Evolutionary conservation across 2,888 invertebrate genomes (phyloP).

Genomic region (Cerceris ruficornis): DNA sequence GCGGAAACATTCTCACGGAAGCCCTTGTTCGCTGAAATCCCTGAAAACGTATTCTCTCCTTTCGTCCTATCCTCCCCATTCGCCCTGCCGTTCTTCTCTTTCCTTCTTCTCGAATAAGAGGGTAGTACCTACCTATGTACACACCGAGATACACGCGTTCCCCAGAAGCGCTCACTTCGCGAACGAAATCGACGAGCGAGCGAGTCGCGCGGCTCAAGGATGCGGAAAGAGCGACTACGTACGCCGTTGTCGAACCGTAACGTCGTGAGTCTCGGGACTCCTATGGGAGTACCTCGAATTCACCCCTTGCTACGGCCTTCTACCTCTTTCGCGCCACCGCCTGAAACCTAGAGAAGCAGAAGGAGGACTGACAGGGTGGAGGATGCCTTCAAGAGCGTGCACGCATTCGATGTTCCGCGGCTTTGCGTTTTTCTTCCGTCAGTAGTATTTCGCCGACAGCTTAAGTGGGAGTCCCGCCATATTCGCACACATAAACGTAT

Average conservation of each 20-base stretch:
- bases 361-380: slow-evolving; percentile 17
- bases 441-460: slow-evolving; percentile 42
- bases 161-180: slow-evolving; percentile 24
- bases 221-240: slow-evolving; percentile 68
- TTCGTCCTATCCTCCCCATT: neutral
- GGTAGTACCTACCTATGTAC: neutral
- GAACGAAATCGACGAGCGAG: slow-evolving; percentile 48
- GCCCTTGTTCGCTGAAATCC: slow-evolving; percentile 18
- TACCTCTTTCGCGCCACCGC: slow-evolving; percentile 11
- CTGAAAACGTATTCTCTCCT: slow-evolving; percentile 11
- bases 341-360: slow-evolving; percentile 37
- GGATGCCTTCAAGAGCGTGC: slow-evolving; percentile 3
- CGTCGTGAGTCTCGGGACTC: slow-evolving; percentile 66
- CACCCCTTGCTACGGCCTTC: slow-evolving; percentile 17
- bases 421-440: slow-evolving; percentile 38
- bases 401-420: slow-evolving; percentile 35
- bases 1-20: slow-evolving; percentile 1
- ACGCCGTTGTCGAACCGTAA: slow-evolving; percentile 69
- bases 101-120: too few species aligned
- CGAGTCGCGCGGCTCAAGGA: slow-evolving; percentile 63
- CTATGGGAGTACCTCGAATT: slow-evolving; percentile 55
- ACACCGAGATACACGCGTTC: neutral
- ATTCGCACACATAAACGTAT: neutral
- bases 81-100: too few species aligned
- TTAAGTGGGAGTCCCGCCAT: slow-evolving; percentile 16